phyloP scores from a whole-genome alignment of 2,797 vertebrate species.

The Rallus crepitans region DNA sequence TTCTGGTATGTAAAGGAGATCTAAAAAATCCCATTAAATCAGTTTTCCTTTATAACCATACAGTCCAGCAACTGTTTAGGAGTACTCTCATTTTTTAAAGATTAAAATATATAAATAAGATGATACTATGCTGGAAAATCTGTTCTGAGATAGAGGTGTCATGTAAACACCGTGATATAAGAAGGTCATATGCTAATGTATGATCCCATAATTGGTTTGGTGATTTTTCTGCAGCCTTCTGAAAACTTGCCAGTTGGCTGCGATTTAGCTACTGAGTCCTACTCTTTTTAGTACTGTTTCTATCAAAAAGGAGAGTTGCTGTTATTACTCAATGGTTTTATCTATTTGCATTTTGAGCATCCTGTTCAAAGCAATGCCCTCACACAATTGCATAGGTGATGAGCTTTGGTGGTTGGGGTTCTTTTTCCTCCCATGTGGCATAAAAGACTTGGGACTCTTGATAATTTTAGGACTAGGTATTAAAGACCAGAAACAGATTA shows the following conservation, averaged over 20 bases:
- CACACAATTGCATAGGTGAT: background rate
- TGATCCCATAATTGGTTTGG: background rate
- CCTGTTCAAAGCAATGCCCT: background rate
- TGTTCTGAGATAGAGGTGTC: background rate
- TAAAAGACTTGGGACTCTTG: background rate
- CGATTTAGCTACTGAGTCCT: background rate
- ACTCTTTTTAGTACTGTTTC: background rate
- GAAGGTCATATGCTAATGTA: background rate
- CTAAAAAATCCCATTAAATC: background rate
- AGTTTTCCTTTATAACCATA: background rate
- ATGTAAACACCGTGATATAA: background rate
- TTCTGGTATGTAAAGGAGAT: background rate
- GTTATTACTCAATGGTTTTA: background rate
- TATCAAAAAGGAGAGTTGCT: background rate
- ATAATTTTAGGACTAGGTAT: background rate
- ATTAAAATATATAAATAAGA: background rate
- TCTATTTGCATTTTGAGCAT: background rate
- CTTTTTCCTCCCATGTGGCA: no score
- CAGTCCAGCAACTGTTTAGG: background rate
- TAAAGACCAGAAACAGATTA: background rate
- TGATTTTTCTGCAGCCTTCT: background rate
- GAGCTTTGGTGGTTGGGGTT: background rate
- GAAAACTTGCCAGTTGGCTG: background rate
- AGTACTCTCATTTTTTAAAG: background rate
- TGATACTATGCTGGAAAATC: background rate